phyloP scores from a whole-genome alignment of 2,797 vertebrate genomes.

The Fringilla coelebs region DNA sequence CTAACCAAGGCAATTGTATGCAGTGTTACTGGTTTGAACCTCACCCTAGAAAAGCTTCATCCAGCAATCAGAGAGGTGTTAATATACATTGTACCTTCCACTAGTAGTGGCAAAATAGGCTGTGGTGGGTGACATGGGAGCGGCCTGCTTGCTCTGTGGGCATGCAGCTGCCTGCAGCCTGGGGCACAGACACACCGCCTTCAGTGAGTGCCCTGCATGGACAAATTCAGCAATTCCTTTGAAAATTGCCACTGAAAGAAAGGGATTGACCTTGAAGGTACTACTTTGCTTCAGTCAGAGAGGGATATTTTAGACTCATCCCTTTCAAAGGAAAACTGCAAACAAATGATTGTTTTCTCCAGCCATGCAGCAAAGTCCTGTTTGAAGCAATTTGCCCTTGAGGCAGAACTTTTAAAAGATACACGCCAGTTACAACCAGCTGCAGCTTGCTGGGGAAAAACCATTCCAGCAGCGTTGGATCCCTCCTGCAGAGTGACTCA shows the following conservation, averaged over 20 bases:
- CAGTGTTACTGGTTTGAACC: neutral
- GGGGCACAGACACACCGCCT: neutral
- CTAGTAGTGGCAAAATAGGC: neutral
- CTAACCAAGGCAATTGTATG: neutral
- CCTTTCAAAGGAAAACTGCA: constrained; percentile 11
- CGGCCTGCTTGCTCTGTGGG: fast-evolving
- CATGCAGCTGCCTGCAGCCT: neutral
- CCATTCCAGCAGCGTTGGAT: neutral
- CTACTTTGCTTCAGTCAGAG: neutral
- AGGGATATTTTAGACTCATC: neutral
- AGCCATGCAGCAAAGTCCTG: neutral
- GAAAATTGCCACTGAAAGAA: neutral
- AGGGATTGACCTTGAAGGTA: neutral
- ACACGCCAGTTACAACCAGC: constrained; percentile 32
- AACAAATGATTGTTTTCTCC: constrained; percentile 12
- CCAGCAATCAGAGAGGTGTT: neutral
- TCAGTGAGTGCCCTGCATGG: neutral
- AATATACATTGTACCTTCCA: neutral
- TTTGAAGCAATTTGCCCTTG: neutral
- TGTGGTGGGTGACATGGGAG: neutral
- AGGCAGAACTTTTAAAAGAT: constrained; percentile 31
- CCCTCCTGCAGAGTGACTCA: constrained; percentile 38
- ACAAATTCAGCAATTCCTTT: neutral
- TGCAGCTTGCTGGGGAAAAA: constrained; percentile 43
- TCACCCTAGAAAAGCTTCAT: constrained; percentile 2